These are phyloP conservation scores for Oreochromis mossambicus DNA, from an alignment of 2,797 vertebrate species.

Conservation along the genomic window DNA sequence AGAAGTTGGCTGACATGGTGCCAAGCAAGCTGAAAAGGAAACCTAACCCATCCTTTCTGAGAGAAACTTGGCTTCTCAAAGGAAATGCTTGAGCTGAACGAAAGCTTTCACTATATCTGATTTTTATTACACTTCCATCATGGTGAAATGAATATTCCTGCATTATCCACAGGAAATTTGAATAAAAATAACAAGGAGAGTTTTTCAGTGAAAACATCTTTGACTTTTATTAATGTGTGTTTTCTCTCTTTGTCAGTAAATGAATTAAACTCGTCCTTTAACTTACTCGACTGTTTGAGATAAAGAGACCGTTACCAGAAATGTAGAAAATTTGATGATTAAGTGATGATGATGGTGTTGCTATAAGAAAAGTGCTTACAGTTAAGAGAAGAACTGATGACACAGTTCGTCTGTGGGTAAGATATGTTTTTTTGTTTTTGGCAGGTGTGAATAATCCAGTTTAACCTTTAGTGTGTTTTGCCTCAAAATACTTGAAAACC, in stretches of 20 bases:
- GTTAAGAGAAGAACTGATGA: not conserved
- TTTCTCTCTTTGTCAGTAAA: not conserved
- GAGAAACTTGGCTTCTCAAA: not conserved
- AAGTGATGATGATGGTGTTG: not conserved
- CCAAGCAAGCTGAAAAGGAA: not conserved
- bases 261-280: not conserved
- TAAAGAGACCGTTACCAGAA: not conserved
- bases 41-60: not conserved
- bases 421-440: not conserved
- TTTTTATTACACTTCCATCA: not conserved
- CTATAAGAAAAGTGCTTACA: not conserved
- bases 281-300: accelerated
- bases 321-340: not conserved
- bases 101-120: not conserved
- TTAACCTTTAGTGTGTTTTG: not conserved
- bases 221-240: not conserved
- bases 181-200: not conserved
- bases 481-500: not conserved
- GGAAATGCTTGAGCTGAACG: not conserved
- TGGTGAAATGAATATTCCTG: not conserved
- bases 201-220: not conserved
- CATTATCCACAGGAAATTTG: not conserved
- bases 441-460: not conserved
- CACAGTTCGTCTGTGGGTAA: not conserved
- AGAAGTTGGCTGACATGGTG: not conserved